Base-by-base conservation (phyloP, 2,797 vertebrate species). In the Platalea minor region DNA sequence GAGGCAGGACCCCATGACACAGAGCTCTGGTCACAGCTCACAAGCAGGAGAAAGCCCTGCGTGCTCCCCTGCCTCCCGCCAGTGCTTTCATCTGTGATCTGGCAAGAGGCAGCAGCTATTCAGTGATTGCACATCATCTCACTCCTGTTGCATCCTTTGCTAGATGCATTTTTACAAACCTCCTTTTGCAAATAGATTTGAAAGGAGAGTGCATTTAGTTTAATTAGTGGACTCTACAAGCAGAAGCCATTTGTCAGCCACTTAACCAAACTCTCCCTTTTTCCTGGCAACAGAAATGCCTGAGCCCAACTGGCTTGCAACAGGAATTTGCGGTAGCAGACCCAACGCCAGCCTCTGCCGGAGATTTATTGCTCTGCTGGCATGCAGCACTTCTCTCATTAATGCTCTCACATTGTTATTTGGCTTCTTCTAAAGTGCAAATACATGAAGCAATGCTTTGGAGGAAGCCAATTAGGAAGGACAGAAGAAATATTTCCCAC, bases 231-330 rank as follows among this genome's bases (percentile, higher is more conserved):
- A 13, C 41, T 60, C 45, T 19, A 75, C 48, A 12, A 79, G 63
- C 83, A 83, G 83, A 68, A 90, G 41, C 26, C 68, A 25, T 69
- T 92, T 80, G 50, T 85, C 87, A 73, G 64, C 76, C 64, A 4
- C 85, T 82, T 75, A 28, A 75, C 82, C 70, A 37, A 78, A 26
- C 39, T 37, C 65, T 81, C 29, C 63, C 73, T 77, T 19, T 63
- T 41, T 35, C 74, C 93, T 74, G 78, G 94, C 91, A 89, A 72
- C 75, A 68, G 83, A 26, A 69, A 69, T 14, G 86, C 86, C 65
- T 7, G 13, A 92, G 24, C 80, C 56, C 13, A 6, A 65, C 84
- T 56, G 80, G 57, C 81, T 56, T 75, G 69, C 79, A 87, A 60
- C 31, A 60, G 81, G 75, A 79, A 56, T 92, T 78, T 72, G 90